phyloP scores from a whole-genome alignment of 2,797 vertebrate species.

The Pseudomugil tenellus region DNA sequence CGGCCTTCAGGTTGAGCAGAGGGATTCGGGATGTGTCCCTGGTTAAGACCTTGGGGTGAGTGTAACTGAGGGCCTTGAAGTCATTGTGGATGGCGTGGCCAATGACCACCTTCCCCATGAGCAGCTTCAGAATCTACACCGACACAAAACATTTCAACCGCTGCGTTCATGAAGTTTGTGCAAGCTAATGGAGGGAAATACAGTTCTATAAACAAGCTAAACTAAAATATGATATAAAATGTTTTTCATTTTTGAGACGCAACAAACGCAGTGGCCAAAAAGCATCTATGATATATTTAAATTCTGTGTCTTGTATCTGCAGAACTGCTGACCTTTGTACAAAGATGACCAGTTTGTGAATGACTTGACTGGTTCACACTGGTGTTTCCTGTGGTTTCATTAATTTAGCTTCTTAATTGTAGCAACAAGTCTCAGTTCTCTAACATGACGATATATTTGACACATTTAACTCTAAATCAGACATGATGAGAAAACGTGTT shows the following conservation, averaged over 20 bases:
- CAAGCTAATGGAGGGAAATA: background rate
- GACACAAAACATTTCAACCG: background rate
- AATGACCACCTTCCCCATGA: slow-evolving; percentile 88
- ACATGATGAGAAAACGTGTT: background rate
- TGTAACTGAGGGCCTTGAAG: slow-evolving; percentile 89
- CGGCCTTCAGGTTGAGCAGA: slow-evolving; percentile 85
- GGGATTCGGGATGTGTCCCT: slow-evolving; percentile 90
- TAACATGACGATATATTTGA: background rate
- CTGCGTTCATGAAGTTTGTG: background rate
- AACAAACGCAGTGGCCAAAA: background rate
- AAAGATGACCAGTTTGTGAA: background rate
- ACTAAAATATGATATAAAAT: background rate
- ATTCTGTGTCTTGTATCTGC: background rate
- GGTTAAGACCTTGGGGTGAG: slow-evolving; percentile 85
- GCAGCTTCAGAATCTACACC: slow-evolving; percentile 87
- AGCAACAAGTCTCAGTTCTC: background rate
- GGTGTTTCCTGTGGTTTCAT: background rate
- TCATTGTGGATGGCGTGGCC: slow-evolving; percentile 93
- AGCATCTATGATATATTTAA: background rate
- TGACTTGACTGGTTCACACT: background rate
- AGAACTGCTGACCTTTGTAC: background rate
- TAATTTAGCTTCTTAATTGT: background rate
- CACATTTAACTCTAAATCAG: too few species aligned
- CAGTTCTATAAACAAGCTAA: background rate
- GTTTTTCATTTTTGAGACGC: background rate